phyloP scores from a whole-genome alignment of 2,113 vertebrate species.

The Nymphicus hollandicus region DNA sequence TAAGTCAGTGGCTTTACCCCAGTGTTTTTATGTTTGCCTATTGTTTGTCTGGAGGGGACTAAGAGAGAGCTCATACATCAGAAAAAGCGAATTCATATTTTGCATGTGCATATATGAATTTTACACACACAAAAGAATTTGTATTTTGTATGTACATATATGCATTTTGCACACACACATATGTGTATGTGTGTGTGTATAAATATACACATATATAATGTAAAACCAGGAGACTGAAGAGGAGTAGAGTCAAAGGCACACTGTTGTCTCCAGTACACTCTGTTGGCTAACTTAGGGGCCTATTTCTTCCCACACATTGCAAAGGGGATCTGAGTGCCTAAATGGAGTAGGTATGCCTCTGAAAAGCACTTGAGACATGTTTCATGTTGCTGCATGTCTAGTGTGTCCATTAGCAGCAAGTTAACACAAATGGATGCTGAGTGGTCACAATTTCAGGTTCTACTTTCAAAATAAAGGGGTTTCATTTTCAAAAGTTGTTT shows the following conservation, averaged over 20 bases:
- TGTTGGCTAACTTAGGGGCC: neutral
- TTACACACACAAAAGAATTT: neutral
- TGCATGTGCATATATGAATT: neutral
- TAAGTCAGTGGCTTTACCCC: neutral
- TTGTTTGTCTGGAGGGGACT: neutral
- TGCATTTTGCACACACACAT: neutral
- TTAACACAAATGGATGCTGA: neutral
- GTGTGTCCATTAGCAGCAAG: neutral
- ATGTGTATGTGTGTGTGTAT: neutral
- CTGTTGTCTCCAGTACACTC: neutral
- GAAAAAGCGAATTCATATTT: neutral
- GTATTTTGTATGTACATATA: neutral
- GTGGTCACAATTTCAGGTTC: neutral
- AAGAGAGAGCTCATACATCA: neutral
- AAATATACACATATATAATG: neutral
- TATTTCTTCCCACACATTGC: neutral
- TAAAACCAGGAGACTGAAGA: neutral
- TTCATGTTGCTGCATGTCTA: neutral
- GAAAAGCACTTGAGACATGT: neutral
- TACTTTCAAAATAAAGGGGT: neutral
- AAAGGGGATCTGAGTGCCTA: neutral
- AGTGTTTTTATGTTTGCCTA: neutral
- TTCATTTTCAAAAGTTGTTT: neutral
- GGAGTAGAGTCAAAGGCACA: neutral
- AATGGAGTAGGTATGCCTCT: neutral